Evolutionary conservation across 2,888 invertebrate species (phyloP), one percentile per base, ranked within the genome.

Genomic region (Cotesia congregata): DNA sequence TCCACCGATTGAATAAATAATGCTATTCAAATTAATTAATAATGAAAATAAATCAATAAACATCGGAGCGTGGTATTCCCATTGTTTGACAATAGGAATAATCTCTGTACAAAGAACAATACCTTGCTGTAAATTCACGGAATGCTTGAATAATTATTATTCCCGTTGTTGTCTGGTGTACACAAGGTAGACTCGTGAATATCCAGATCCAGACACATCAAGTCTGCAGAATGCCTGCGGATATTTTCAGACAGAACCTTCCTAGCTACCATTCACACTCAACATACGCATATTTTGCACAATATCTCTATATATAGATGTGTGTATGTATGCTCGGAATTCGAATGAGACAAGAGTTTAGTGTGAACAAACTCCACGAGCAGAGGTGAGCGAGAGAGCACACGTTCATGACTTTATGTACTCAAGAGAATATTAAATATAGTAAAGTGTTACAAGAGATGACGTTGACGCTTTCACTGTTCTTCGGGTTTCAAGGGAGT

Each of bases 61-160:
- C 65, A 65, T 65, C 65, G 9, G 65, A 38, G 30, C 6, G 12
- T 7, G 50, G 12, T 50, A 50, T 50, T 50, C 30, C 65, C 41
- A 65, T 73, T 60, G 50, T 60, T 67, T 74, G 39, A 67, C 20
- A 40, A 39, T 30, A 70, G 64, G 68, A 64, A 64, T 75, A 75
- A 65, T 68, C 62, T 64, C 12, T 39, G 41, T 73, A 41, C 73
- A 73, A 73, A 59, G 73, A 73, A 73, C 73, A 73, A 73, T 73
- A 38, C 64, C n/a, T 9, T 65, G 59, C 76, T 64, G 73, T 70
- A 73, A 77, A 73, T 70, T 77, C 76, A 73, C 62, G 64, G 65
- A 59, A 77, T 69, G 77, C 68, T 77, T 77, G 77, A 77, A 77
- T 77, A 77, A 77, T 77, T 73, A 77, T 77, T 67, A 77, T 74